These are phyloP conservation scores for Pseudochirops cupreus DNA, from an alignment of 2,797 vertebrate genomes.

Conservation along the genomic window DNA sequence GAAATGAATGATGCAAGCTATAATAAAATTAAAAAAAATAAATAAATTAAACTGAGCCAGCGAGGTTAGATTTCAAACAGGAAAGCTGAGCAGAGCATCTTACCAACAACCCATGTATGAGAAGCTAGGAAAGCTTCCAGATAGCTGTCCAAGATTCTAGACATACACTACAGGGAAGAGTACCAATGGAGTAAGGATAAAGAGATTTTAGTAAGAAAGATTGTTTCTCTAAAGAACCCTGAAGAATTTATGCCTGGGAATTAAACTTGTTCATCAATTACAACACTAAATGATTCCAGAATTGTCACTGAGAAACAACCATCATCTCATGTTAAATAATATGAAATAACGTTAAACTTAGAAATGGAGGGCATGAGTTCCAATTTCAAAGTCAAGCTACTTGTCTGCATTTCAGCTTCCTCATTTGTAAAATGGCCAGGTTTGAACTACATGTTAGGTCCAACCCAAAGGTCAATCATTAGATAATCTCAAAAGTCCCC, in stretches of 20 bases:
- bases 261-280: slow-evolving; percentile 1
- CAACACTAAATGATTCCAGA: slow-evolving; percentile 9
- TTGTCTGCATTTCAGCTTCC: neutral
- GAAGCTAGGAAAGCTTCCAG: neutral
- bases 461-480: neutral
- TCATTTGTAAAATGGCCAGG: neutral
- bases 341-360: neutral
- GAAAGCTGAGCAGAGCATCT: neutral
- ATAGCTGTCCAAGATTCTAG: neutral
- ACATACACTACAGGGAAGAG: neutral
- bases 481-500: neutral
- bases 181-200: neutral
- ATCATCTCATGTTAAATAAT: slow-evolving; percentile 34
- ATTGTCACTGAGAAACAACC: slow-evolving; percentile 2
- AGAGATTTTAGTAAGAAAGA: neutral
- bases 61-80: neutral
- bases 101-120: neutral
- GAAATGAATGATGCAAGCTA: too few relatives aligned
- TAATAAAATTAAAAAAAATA: too few relatives aligned
- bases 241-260: slow-evolving; percentile 28
- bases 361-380: neutral
- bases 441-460: neutral
- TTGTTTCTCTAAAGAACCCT: neutral
- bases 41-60: slow-evolving; percentile 1
- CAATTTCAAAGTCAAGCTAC: neutral